phyloP scores from a whole-genome alignment of 2,113 vertebrate genomes.

The Chionomys nivalis region DNA sequence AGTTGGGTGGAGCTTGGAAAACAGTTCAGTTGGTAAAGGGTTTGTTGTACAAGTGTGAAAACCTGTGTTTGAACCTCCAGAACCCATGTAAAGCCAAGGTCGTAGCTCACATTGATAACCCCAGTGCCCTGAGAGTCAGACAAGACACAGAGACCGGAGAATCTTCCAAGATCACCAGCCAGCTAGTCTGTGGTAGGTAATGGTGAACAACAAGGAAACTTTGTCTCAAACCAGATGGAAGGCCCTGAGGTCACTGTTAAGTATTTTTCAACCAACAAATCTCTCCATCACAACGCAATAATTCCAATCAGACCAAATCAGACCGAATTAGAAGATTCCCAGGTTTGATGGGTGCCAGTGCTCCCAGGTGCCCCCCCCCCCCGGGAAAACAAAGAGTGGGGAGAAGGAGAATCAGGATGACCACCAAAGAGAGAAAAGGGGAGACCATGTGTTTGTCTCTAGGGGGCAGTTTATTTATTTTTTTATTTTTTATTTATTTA shows the following conservation, averaged over 20 bases:
- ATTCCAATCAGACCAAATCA: too few relatives aligned
- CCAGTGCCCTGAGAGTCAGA: background rate
- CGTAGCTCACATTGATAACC: background rate
- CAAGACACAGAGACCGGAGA: background rate
- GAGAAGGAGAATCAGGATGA: too few relatives aligned
- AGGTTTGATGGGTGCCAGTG: too few relatives aligned
- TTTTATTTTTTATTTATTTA: too few relatives aligned
- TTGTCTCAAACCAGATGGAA: background rate
- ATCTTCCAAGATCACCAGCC: background rate
- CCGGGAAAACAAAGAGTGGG: too few relatives aligned
- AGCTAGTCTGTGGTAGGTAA: background rate
- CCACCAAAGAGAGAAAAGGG: too few relatives aligned
- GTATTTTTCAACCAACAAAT: too few relatives aligned
- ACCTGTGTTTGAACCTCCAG: background rate
- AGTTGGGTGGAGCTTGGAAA: background rate
- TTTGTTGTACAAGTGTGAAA: background rate
- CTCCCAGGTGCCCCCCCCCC: too few relatives aligned
- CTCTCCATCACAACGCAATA: too few relatives aligned
- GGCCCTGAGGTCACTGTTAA: background rate
- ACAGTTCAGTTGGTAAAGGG: background rate
- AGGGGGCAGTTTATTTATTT: too few relatives aligned
- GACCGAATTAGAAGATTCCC: too few relatives aligned
- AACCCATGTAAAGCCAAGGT: background rate
- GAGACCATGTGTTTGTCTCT: too few relatives aligned
- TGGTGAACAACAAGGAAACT: background rate